Evolutionary conservation across 2,888 invertebrate genomes (phyloP).

Genomic region (Idaea straminata): DNA sequence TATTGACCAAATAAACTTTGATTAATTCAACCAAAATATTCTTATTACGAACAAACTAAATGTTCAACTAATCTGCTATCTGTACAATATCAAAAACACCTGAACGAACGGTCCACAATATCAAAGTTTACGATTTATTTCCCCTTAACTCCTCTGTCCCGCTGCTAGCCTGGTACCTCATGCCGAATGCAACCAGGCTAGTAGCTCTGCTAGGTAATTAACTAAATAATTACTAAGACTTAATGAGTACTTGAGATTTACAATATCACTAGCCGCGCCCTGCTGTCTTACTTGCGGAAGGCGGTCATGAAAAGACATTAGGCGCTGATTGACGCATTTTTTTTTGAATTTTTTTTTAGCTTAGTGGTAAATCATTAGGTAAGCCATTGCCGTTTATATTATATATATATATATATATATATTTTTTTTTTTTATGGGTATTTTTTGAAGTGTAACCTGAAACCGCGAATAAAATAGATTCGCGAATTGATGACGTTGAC

Average conservation of each 20-base stretch:
- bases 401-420: too few species aligned
- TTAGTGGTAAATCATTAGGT: too few species aligned
- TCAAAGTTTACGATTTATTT: constrained; percentile 34
- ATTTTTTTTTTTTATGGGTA: too few species aligned
- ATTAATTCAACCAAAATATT: not conserved
- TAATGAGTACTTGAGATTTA: constrained; percentile 44
- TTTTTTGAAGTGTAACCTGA: too few species aligned
- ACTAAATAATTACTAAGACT: constrained; percentile 33
- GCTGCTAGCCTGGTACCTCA: not conserved
- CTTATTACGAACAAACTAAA: not conserved
- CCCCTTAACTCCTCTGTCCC: constrained; percentile 3
- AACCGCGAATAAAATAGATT: too few species aligned
- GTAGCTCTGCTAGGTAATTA: constrained; percentile 32
- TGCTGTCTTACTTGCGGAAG: not conserved
- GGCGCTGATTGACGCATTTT: too few species aligned
- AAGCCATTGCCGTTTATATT: too few species aligned
- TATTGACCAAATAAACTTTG: not conserved
- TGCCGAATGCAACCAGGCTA: not conserved
- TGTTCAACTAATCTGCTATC: constrained; percentile 42
- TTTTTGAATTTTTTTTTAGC: too few species aligned
- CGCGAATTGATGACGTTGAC: too few species aligned
- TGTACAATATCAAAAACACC: constrained; percentile 60
- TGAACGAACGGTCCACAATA: constrained; percentile 41
- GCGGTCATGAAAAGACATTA: too few species aligned
- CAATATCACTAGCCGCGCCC: constrained; percentile 11